phyloP scores from a whole-genome alignment of 2,888 invertebrate species.

The Keiferia lycopersicella region DNA sequence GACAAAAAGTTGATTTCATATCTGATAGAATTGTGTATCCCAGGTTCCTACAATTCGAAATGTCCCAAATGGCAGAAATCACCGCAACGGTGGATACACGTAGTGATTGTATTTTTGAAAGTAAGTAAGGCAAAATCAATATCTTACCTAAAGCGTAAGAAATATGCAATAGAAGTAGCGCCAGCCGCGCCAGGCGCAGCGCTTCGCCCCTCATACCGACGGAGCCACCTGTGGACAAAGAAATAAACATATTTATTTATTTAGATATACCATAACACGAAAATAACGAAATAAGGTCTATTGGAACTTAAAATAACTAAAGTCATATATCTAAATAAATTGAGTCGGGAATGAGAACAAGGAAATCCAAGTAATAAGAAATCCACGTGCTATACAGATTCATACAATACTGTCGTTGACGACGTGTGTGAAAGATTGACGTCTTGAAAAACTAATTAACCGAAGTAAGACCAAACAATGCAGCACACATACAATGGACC shows the following conservation, averaged over 20 bases:
- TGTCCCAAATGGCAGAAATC: no score
- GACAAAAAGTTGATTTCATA: background rate
- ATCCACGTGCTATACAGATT: no score
- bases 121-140: no score
- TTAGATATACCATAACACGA: background rate
- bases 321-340: no score
- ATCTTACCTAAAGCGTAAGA: slow-evolving; percentile 68
- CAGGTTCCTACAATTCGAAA: no score
- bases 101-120: no score
- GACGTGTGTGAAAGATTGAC: no score
- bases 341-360: no score
- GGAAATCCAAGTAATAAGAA: no score
- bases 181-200: slow-evolving; percentile 71
- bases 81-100: no score
- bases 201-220: slow-evolving; percentile 67
- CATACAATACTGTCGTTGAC: no score
- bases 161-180: slow-evolving; percentile 66
- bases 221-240: slow-evolving; percentile 52
- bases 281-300: background rate
- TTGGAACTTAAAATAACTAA: background rate
- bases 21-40: background rate
- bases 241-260: slow-evolving; percentile 15
- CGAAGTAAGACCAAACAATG: background rate
- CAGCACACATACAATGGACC: background rate
- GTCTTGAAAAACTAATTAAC: no score